A percentile compares a stretch with the other conserved stretches of the same genome.
These are phyloP conservation scores for Cisticola juncidis DNA, from an alignment of 2,113 vertebrate species.

Conservation along the genomic window DNA sequence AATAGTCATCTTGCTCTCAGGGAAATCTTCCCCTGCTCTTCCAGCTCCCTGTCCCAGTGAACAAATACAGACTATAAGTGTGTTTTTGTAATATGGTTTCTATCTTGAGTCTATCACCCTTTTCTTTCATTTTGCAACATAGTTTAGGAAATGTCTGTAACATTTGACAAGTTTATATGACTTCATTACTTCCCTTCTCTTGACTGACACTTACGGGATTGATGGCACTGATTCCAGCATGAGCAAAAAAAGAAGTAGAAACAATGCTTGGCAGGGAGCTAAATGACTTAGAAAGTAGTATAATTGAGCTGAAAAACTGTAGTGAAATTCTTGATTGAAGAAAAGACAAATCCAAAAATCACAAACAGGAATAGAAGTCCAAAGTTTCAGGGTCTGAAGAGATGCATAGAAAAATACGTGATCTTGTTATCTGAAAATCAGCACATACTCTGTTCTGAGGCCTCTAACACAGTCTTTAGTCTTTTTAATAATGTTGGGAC, in stretches of 20 bases:
- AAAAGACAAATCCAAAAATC: conserved; percentile 2
- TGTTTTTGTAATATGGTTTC: background rate
- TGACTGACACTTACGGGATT: background rate
- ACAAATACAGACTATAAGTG: background rate
- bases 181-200: background rate
- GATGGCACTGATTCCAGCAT: background rate
- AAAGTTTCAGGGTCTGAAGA: background rate
- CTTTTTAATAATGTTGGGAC: background rate
- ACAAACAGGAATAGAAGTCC: background rate
- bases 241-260: background rate
- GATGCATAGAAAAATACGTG: background rate
- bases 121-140: background rate
- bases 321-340: background rate
- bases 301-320: background rate
- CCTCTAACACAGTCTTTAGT: background rate
- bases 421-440: background rate
- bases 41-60: background rate
- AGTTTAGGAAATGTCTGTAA: background rate
- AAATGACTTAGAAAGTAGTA: background rate
- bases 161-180: background rate
- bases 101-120: background rate
- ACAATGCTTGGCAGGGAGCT: background rate
- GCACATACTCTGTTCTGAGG: background rate
- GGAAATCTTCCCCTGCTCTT: background rate
- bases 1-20: background rate